phyloP scores from a whole-genome alignment of 2,797 vertebrate genomes.

The Onychomys torridus region DNA sequence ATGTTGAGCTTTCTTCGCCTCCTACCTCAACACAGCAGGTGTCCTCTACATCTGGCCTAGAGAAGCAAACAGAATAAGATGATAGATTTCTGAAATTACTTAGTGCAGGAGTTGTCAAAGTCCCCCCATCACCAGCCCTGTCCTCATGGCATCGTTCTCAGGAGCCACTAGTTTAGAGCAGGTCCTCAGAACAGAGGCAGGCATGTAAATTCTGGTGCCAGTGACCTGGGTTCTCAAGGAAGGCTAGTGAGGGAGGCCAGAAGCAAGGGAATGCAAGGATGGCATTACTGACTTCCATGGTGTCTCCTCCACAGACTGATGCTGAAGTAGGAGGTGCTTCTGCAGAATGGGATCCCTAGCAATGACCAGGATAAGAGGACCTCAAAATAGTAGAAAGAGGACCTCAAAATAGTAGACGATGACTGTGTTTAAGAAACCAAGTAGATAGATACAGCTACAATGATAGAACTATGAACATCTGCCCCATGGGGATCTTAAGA shows the following conservation, averaged over 20 bases:
- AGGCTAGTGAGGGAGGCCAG: not conserved
- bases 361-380: not conserved
- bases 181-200: not conserved
- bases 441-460: not conserved
- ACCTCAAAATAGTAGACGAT: not conserved
- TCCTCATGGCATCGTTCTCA: not conserved
- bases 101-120: not conserved
- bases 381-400: not conserved
- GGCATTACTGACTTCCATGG: not conserved
- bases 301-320: not conserved
- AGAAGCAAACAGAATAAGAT: not conserved
- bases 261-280: not conserved
- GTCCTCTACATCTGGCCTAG: not conserved
- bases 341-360: not conserved
- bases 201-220: not conserved
- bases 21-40: not conserved
- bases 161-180: not conserved
- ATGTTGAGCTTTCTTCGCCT: not conserved
- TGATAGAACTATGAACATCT: not conserved
- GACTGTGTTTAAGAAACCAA: not conserved
- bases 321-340: not conserved
- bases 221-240: not conserved
- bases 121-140: not conserved
- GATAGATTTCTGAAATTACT: not conserved
- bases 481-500: not conserved